A percentile compares a stretch with the other conserved stretches of the same genome.
Conservation (phyloP, 2,888 invertebrate genomes). For the Selenia dentaria region DNA sequence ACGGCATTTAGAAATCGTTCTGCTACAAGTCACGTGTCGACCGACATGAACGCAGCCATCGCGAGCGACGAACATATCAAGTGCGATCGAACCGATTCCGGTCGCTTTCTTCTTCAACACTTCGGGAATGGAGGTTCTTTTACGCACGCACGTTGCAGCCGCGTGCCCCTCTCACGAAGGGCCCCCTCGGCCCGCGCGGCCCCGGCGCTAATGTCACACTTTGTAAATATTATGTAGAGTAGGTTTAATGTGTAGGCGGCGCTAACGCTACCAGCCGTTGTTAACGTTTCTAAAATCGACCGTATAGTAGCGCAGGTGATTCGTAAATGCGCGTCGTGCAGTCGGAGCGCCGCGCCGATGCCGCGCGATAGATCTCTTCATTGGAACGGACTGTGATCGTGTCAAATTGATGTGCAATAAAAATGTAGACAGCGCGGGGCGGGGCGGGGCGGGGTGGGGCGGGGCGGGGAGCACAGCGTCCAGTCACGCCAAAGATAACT, state of each 20-base stretch:
- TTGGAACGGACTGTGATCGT: slow-evolving; percentile 68
- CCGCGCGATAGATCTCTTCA: slow-evolving; percentile 58
- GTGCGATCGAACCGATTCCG: slow-evolving; percentile 54
- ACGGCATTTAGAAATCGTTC: slow-evolving; percentile 78
- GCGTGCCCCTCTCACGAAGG: background rate
- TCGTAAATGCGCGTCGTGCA: background rate
- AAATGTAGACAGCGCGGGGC: slow-evolving; percentile 9
- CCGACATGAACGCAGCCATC: slow-evolving; percentile 30
- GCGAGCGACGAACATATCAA: slow-evolving; percentile 71
- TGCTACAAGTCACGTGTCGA: slow-evolving; percentile 51
- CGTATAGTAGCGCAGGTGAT: background rate
- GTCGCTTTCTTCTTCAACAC: background rate
- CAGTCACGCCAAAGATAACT: no score
- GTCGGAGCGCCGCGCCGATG: background rate
- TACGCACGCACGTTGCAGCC: no score
- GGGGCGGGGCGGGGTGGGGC: background rate
- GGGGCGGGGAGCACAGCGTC: background rate
- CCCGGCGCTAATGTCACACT: background rate
- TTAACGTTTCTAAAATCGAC: background rate
- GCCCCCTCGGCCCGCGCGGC: background rate
- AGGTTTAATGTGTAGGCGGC: background rate
- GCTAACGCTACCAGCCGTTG: background rate
- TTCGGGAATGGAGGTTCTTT: background rate
- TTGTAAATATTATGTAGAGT: background rate
- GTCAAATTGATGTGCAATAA: slow-evolving; percentile 72